Evolutionary conservation across 1,140 invertebrate genomes (phyloP).

Genomic region (Orchestia grillus): DNA sequence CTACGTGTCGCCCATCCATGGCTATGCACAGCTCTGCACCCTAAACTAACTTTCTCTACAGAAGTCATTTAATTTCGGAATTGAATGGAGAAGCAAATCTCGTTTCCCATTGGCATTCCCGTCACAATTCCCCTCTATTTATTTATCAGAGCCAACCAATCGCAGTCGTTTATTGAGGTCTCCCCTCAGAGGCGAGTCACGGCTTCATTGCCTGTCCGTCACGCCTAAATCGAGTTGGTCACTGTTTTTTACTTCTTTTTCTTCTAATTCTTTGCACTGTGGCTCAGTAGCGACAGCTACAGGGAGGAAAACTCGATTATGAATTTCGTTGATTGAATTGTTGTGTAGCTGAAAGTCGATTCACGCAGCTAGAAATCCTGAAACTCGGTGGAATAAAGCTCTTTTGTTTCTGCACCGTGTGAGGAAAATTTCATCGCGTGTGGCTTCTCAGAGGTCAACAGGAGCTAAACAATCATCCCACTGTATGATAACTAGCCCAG

Average conservation of each 20-base stretch:
- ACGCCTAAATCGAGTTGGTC: slow-evolving; percentile 44
- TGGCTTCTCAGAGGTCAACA: background rate
- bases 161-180: slow-evolving; percentile 48
- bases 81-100: background rate
- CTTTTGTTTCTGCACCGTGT: background rate
- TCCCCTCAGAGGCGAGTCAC: background rate
- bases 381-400: background rate
- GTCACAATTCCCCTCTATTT: slow-evolving; percentile 55
- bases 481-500: too few relatives aligned
- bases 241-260: background rate
- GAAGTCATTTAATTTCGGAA: background rate
- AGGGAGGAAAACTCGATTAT: background rate
- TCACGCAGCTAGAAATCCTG: background rate
- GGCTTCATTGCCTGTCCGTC: slow-evolving; percentile 49
- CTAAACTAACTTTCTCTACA: background rate
- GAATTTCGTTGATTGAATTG: background rate
- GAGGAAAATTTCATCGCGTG: background rate
- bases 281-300: background rate
- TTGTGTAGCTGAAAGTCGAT: background rate
- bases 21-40: background rate
- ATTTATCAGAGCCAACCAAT: slow-evolving; percentile 54
- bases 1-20: background rate
- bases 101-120: slow-evolving; percentile 25
- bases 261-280: background rate
- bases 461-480: background rate